A percentile compares a stretch with the other conserved stretches of the same genome.
Evolutionary conservation across 2,113 vertebrate species (phyloP).

Genomic region (Embiotoca jacksoni): DNA sequence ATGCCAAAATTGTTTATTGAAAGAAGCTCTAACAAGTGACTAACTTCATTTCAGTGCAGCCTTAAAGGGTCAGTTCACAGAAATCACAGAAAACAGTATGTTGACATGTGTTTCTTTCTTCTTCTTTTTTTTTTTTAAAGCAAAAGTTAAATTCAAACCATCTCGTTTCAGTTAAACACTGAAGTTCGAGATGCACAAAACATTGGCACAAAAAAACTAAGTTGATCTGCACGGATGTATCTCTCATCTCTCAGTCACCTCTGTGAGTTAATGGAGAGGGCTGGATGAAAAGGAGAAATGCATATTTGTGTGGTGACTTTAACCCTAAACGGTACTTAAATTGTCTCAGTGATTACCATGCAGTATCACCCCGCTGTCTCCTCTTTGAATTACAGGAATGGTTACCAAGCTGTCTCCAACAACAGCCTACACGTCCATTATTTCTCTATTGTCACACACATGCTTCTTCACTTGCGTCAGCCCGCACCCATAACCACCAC

Average conservation of each 20-base stretch:
- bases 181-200: too few species aligned
- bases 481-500: constrained; percentile 43
- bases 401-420: constrained; percentile 38
- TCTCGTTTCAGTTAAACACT: too few species aligned
- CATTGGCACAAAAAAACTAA: too few species aligned
- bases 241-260: constrained; percentile 7
- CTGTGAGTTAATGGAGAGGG: constrained; percentile 18
- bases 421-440: constrained; percentile 49
- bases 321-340: constrained; percentile 59
- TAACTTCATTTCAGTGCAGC: too few species aligned
- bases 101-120: too few species aligned
- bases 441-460: constrained; percentile 52
- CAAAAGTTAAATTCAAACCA: too few species aligned
- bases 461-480: constrained; percentile 60
- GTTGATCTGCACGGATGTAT: too few species aligned
- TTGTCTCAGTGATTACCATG: constrained; percentile 40
- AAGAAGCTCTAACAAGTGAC: too few species aligned
- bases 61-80: too few species aligned
- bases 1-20: too few species aligned
- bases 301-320: constrained; percentile 51
- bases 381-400: constrained; percentile 47
- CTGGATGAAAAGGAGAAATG: constrained; percentile 21
- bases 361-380: constrained; percentile 36
- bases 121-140: too few species aligned
- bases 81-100: too few species aligned